Base-by-base conservation (phyloP, 2,113 vertebrate species). In the Petrocephalus microphthalmus region DNA sequence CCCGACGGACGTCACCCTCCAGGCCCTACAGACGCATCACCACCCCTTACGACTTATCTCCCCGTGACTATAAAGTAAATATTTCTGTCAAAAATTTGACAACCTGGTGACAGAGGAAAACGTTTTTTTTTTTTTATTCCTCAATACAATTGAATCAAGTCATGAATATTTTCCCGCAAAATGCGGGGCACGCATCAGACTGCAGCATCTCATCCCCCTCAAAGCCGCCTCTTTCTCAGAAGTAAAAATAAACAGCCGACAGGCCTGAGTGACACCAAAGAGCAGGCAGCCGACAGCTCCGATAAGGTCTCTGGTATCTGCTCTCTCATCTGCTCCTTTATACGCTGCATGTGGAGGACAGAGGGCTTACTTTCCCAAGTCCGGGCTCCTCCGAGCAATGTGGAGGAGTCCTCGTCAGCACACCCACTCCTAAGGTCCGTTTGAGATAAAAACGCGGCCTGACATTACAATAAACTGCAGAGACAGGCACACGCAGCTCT, bases 261-360 rank as follows among this genome's bases (percentile, higher is more conserved):
- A 29, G 25, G 13, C 20, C 71, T 81, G 52, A 84, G 49, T 84
- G 13, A 85, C 87, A 78, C 45, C 82, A 85, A 85, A 67, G n/a
- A 33, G 57, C 20, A n/a, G 37, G 8, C 7, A 83, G 74, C 20
- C 37, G 22, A 52, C 57, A 47, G 52, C 71, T 56, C 19, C 29
- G 52, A 45, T 47, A 83, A 45, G 86, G 74, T 84, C 33, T 88
- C 42, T 83, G 74, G 54, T 88, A 88, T 81, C 51, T 11, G 49
- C 87, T 33, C 81, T 51, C 88, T 47, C 22, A 88, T n/a, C 33
- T 53, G 56, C 37, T 81, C 42, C 15, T 82, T 84, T 15, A 52
- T 52, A 25, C 11, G 49, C 20, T 25, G n/a, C n/a, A n/a, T 20
- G 20, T 20, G 13, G 81, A 1, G 45, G 88, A 60, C 54, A 37